phyloP scores from a whole-genome alignment of 2,797 vertebrate genomes.

The Labroides dimidiatus region DNA sequence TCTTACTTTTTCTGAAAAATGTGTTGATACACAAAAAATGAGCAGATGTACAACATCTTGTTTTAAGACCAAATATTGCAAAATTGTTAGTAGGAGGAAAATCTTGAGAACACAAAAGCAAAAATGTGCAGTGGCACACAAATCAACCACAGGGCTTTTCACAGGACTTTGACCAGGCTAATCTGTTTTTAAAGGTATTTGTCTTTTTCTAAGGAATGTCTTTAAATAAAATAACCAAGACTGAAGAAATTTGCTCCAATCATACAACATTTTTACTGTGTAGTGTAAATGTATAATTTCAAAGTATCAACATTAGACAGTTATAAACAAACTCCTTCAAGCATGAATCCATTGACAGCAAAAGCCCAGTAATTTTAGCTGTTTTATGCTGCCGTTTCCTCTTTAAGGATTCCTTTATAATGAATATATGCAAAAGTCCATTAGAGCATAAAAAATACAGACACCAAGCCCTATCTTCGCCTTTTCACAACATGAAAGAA shows the following conservation, averaged over 20 bases:
- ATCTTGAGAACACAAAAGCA: neutral
- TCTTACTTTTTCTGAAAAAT: slow-evolving; percentile 18
- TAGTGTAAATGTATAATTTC: slow-evolving; percentile 30
- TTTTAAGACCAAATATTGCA: neutral
- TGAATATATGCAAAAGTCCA: slow-evolving; percentile 81
- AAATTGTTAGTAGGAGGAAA: neutral
- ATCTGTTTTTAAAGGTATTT: too few relatives aligned
- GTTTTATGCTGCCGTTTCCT: slow-evolving; percentile 55
- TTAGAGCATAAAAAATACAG: slow-evolving; percentile 76
- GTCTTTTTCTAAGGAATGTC: neutral
- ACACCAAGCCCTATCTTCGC: slow-evolving; percentile 61
- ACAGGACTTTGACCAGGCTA: too few relatives aligned
- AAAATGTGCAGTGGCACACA: neutral
- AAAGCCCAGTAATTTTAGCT: slow-evolving; percentile 35
- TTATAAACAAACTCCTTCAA: slow-evolving; percentile 61
- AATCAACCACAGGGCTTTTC: too few relatives aligned
- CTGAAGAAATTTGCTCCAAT: slow-evolving; percentile 57
- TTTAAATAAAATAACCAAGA: slow-evolving; percentile 28
- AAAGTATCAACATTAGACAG: slow-evolving; percentile 47
- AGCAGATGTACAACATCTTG: neutral
- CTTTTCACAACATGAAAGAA: slow-evolving; percentile 65
- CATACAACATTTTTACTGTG: slow-evolving; percentile 48
- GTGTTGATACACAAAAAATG: slow-evolving; percentile 16
- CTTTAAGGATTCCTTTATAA: slow-evolving; percentile 69
- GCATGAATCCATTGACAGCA: slow-evolving; percentile 30